Base-by-base conservation (phyloP, 2,888 invertebrate genomes). In the Pedicia rivosa region DNA sequence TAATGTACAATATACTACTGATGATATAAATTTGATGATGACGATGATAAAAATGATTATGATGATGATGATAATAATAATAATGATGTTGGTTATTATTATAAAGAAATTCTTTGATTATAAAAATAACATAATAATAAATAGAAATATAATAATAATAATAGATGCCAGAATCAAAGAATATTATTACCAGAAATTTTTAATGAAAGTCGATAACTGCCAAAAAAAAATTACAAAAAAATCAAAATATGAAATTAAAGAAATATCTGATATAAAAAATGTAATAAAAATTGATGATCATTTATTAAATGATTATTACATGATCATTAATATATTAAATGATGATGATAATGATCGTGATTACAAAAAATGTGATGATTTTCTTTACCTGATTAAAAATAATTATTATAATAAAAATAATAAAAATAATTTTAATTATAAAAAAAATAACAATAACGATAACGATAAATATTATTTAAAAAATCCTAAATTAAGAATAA, bases 331-430 rank as follows among this genome's bases (percentile, higher is more conserved):
- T 30, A 30, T 17, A 16, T 16, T 17, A 17, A 17, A 30, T 30
- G 16, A 32, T 20, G 13, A 32, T 32, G 17, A 20, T 20, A 20
- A 32, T 22, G 32, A 32, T 32, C 32, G 32, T 32, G 32, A 32
- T 32, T 32, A 20, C 17, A 32, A 20, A 32, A 32, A 19, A 32
- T 32, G 32, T 32, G 32, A 32, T 32, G 32, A 32, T 32, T 30
- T 30, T 30, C 32, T 32, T 20, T 32, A 32, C 32, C 32, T 32
- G 32, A 32, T 20, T 32, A 32, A 32, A 20, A 32, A 32, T 32
- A 32, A 32, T 32, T 19, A 13, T 9, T 10, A 30, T 32, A 20
- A 22, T 32, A 32, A 20, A 20, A 12, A 6, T 12, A 27, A 32
- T 32, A 16, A 30, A 16, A 30, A 30, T 30, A 32, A n/a, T n/a